These are phyloP conservation scores for Prochilodus magdalenae DNA, from an alignment of 2,113 vertebrate genomes.

Conservation along the genomic window DNA sequence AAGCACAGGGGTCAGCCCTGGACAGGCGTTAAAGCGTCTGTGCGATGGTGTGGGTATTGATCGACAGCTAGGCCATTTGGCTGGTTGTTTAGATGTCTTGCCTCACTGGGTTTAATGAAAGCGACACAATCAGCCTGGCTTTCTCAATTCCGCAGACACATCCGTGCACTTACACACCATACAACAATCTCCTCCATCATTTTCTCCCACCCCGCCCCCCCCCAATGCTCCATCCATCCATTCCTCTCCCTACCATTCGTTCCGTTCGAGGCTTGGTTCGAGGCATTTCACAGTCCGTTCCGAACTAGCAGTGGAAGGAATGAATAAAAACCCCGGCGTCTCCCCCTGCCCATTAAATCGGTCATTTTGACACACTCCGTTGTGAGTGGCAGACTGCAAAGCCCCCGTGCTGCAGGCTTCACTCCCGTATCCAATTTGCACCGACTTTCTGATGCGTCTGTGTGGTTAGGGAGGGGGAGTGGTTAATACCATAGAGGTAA, in stretches of 20 bases:
- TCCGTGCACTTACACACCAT: not conserved
- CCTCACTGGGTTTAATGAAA: conserved; percentile 39
- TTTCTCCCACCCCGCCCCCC: not conserved
- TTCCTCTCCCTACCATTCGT: conserved; percentile 5
- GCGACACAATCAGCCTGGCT: not conserved
- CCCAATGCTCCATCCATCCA: conserved; percentile 3
- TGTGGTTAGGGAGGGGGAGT: not conserved
- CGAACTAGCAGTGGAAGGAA: not conserved
- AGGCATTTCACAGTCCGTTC: conserved; percentile 31
- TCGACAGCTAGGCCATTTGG: conserved; percentile 17
- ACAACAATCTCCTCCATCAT: conserved; percentile 5
- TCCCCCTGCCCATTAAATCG: conserved; percentile 1
- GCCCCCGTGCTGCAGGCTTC: not conserved
- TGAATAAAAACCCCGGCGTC: not conserved
- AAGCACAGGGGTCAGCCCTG: not conserved
- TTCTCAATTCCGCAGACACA: not conserved
- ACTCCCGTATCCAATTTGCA: not conserved
- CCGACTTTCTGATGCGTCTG: not conserved
- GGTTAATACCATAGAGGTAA: not conserved
- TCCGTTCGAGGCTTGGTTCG: conserved; percentile 36
- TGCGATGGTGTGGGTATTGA: conserved; percentile 2
- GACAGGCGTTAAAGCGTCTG: not conserved
- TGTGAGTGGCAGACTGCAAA: not conserved
- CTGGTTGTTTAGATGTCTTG: conserved; percentile 22
- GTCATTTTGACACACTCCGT: not conserved